A percentile compares a stretch with the other conserved stretches of the same genome.
Evolutionary conservation across 2,888 invertebrate genomes (phyloP).

Genomic region (Melinaea menophilus): DNA sequence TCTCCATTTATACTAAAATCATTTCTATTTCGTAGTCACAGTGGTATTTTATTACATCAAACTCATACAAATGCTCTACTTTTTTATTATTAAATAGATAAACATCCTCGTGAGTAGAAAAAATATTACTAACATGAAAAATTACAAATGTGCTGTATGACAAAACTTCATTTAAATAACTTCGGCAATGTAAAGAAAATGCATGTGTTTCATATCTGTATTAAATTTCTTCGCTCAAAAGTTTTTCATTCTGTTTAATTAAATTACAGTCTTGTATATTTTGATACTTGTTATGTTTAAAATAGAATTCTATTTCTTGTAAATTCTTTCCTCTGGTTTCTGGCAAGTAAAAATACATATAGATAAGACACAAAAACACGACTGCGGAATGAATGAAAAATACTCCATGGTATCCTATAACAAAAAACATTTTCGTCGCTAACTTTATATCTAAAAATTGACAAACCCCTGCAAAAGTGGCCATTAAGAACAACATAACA

Average conservation of each 20-base stretch:
- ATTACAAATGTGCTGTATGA: no score
- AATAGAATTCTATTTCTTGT: constrained; percentile 41
- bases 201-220: no score
- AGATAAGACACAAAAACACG: constrained; percentile 32
- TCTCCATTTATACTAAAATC: no score
- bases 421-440: constrained; percentile 31
- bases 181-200: no score
- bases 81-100: no score
- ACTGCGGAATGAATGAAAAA: constrained; percentile 36
- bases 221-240: no score
- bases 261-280: background rate
- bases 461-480: constrained; percentile 29
- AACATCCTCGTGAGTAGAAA: no score
- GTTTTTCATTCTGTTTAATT: background rate
- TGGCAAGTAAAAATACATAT: constrained; percentile 37
- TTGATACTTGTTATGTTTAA: constrained; percentile 32
- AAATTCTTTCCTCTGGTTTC: constrained; percentile 40
- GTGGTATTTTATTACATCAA: no score
- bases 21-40: no score
- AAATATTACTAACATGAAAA: no score
- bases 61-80: no score
- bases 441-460: constrained; percentile 36
- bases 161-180: no score
- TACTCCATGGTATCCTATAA: constrained; percentile 38
- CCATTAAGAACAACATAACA: constrained; percentile 28